Evolutionary conservation across 2,797 vertebrate genomes (phyloP).

Genomic region (Oryzias dopingdopingensis): DNA sequence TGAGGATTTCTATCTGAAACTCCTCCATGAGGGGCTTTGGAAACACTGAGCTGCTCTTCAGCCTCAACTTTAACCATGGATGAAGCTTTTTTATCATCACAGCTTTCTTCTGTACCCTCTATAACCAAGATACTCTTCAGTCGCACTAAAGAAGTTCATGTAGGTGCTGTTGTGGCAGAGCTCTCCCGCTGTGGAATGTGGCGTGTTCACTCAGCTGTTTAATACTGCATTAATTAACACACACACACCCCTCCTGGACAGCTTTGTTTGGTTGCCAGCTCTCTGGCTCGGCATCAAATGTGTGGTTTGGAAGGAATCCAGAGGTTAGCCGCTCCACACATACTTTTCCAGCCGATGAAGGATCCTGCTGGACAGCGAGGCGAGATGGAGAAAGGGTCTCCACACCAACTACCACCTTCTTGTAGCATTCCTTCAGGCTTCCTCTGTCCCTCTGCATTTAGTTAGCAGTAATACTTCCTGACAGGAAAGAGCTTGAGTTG

Average conservation of each 20-base stretch:
- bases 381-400: constrained; percentile 17
- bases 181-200: background rate
- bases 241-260: background rate
- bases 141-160: no score
- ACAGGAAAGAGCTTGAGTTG: constrained; percentile 31
- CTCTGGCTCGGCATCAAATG: constrained; percentile 13
- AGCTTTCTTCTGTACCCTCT: no score
- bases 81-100: no score
- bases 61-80: no score
- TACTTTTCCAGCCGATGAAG: background rate
- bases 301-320: constrained; percentile 12
- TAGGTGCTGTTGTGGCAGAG: no score
- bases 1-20: no score
- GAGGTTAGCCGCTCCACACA: constrained; percentile 24
- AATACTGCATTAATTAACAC: background rate
- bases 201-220: constrained; percentile 4
- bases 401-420: constrained; percentile 12
- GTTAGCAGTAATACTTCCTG: constrained; percentile 29
- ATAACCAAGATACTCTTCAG: no score
- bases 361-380: constrained; percentile 54
- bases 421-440: constrained; percentile 11
- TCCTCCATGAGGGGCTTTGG: no score
- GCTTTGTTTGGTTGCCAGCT: constrained; percentile 1
- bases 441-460: constrained; percentile 7
- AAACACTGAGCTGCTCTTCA: no score